phyloP scores from a whole-genome alignment of 2,797 vertebrate genomes.

The Eutrigla gurnardus region DNA sequence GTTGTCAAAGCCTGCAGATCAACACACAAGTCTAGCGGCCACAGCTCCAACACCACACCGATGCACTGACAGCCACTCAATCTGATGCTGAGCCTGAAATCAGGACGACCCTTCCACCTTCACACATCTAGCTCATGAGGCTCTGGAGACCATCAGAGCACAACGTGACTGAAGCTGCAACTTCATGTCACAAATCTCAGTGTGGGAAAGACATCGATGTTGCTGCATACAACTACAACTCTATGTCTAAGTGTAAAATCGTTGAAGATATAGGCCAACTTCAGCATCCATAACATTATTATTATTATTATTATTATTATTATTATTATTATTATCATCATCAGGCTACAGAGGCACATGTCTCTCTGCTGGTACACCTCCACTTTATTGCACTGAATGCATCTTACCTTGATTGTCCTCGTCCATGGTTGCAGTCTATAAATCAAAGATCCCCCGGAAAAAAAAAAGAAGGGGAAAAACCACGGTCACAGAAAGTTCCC shows the following conservation, averaged over 20 bases:
- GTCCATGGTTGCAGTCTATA: conserved; percentile 74
- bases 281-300: not conserved
- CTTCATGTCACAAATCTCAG: conserved; percentile 29
- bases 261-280: not conserved
- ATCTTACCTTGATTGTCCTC: conserved; percentile 85
- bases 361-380: conserved; percentile 15
- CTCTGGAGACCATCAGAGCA: conserved; percentile 8
- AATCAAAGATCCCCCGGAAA: conserved; percentile 30
- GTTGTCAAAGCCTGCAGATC: conserved; percentile 24
- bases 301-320: not conserved
- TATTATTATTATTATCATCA: not conserved
- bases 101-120: conserved; percentile 42
- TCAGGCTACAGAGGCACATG: conserved; percentile 26
- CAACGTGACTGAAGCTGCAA: conserved; percentile 13
- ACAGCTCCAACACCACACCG: conserved; percentile 21
- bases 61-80: conserved; percentile 30
- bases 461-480: conserved; percentile 13
- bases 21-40: conserved; percentile 33
- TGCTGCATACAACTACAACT: conserved; percentile 3
- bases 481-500: conserved; percentile 70
- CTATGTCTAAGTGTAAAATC: not conserved
- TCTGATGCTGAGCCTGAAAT: conserved; percentile 25
- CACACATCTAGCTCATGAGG: not conserved
- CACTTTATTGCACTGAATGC: conserved; percentile 32
- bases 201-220: not conserved